Conservation (phyloP, 2,113 vertebrate species). For the Meriones unguiculatus region DNA sequence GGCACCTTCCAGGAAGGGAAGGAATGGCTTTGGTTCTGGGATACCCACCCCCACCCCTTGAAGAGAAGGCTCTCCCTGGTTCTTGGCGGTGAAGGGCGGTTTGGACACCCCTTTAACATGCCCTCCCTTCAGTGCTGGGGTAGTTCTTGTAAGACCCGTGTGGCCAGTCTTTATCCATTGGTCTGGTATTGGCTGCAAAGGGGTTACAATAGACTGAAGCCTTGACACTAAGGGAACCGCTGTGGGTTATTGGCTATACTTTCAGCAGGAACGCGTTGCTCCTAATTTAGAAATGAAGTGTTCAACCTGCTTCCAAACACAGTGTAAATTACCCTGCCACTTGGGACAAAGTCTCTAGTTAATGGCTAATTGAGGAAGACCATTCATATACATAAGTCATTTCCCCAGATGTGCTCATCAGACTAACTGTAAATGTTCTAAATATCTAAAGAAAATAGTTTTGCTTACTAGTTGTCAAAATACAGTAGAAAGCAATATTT, state of each 20-base stretch:
- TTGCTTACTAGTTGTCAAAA: background rate
- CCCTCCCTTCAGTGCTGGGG: background rate
- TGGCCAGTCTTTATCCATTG: constrained; percentile 5
- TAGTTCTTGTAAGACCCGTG: constrained; percentile 34
- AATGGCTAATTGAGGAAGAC: background rate
- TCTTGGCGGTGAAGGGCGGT: background rate
- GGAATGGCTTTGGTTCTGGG: background rate
- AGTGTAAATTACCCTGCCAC: background rate
- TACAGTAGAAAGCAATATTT: background rate
- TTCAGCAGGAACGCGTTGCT: background rate
- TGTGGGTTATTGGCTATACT: background rate
- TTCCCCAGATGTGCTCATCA: background rate
- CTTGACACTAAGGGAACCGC: accelerated
- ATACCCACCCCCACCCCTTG: background rate
- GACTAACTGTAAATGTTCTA: background rate
- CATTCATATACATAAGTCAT: background rate
- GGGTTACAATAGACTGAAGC: background rate
- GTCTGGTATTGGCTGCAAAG: constrained; percentile 63
- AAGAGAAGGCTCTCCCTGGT: background rate
- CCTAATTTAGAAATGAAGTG: constrained; percentile 35
- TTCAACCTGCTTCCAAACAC: constrained; percentile 40
- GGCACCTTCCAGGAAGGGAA: background rate
- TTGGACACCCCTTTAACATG: constrained; percentile 6
- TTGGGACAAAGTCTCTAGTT: constrained; percentile 1
- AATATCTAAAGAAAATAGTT: background rate